Evolutionary conservation across 2,888 invertebrate genomes (phyloP), one percentile per base, ranked within the genome.

Genomic region (Drosophila cognata): DNA sequence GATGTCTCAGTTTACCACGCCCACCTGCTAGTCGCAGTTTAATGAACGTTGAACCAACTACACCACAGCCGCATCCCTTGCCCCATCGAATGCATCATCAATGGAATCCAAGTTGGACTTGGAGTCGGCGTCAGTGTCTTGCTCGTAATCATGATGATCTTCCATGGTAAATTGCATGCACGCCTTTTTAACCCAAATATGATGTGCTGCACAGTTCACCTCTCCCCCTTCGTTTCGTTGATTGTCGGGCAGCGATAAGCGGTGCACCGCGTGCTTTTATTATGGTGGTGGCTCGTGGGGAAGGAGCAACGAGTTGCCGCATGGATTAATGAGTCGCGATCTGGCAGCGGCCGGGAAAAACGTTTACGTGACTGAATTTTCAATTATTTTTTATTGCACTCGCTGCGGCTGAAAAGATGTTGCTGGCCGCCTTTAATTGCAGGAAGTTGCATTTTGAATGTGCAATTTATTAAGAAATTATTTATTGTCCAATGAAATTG

Each of bases 361-460:
- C 88, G 83, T 87, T 85, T 85, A 85, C 85, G 85, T 85, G 85
- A 85, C 85, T 85, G 88, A 82, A 83, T 85, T 85, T 85, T 85
- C 88, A 85, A 85, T 88, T 85, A 88, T 85, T 88, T 87, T 87
- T 87, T 83, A 84, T 87, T 84, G 83, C 79, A 79, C 58, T 77
- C 79, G 63, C 43, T 57, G 60, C 66, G 28, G 43, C 41, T 72
- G 66, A 57, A 29, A 56, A 55, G 36, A 36, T 38, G 57, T 61
- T 55, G 74, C 77, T 60, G 67, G 69, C 76, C 68, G 87, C 81
- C 81, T 83, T 85, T 85, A 88, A 85, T 85, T 88, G 88, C 85
- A 85, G 85, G 85, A 85, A 85, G 87, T 83, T 76, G 84, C 84
- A 78, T 87, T 84, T 87, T 87, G 55, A 79, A 74, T 71, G 85